These are phyloP conservation scores for Trichomalopsis sarcophagae DNA, from an alignment of 1,140 invertebrate species.

Conservation along the genomic window DNA sequence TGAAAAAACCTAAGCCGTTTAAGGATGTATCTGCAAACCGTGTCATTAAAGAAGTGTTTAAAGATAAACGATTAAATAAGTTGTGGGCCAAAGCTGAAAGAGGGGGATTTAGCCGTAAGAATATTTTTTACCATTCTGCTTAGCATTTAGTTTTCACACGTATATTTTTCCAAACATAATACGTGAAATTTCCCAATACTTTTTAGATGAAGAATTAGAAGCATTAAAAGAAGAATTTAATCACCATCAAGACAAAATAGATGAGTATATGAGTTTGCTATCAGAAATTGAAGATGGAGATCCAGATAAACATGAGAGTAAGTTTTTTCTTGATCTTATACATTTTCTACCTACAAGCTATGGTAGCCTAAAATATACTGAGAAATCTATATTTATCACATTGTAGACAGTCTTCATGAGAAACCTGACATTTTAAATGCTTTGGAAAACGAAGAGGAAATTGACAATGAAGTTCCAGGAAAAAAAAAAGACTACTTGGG, in stretches of 20 bases:
- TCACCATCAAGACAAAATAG: conserved; percentile 94
- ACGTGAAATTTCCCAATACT: conserved; percentile 22
- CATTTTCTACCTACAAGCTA: background rate
- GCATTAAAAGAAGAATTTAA: conserved; percentile 91
- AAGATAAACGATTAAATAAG: conserved; percentile 92
- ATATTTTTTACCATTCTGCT: conserved; percentile 3
- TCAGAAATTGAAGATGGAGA: conserved; percentile 79
- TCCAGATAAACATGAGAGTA: conserved; percentile 79
- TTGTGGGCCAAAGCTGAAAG: conserved; percentile 92
- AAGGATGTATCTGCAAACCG: conserved; percentile 69
- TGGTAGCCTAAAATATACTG: conserved; percentile 29
- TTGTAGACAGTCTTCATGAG: conserved; percentile 73
- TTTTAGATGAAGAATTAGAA: conserved; percentile 84
- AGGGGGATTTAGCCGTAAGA: conserved; percentile 85
- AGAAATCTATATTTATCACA: conserved; percentile 55
- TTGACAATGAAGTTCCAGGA: conserved; percentile 79
- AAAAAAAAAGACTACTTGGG: conserved; percentile 76
- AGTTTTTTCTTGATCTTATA: conserved; percentile 59
- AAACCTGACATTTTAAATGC: conserved; percentile 76
- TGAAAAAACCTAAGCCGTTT: conserved; percentile 65
- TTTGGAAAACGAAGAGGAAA: conserved; percentile 79
- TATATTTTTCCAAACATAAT: conserved; percentile 24
- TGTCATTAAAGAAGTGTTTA: conserved; percentile 85
- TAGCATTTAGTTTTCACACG: conserved; percentile 1
- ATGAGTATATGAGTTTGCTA: conserved; percentile 90